Conservation (phyloP, 2,113 vertebrate species). For the Atractosteus spatula region DNA sequence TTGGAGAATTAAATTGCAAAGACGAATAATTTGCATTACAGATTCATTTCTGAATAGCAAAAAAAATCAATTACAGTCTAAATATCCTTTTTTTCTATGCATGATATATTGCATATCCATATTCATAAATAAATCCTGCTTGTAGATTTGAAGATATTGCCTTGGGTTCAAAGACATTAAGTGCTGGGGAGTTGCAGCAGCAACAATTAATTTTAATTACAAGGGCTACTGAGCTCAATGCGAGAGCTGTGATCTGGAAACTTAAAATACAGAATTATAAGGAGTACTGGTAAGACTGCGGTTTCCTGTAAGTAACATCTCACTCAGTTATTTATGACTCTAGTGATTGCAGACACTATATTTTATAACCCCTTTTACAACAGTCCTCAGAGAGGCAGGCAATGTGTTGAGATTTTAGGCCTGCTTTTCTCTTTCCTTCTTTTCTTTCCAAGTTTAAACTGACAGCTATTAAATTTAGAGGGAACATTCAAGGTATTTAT, state of each 20-base stretch:
- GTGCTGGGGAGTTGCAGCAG: not conserved
- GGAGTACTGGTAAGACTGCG: not conserved
- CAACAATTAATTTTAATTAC: conserved; percentile 12
- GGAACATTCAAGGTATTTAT: not conserved
- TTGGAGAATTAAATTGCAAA: not conserved
- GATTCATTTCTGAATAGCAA: not conserved
- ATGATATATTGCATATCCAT: not conserved
- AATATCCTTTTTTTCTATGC: conserved; percentile 6
- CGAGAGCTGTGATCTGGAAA: not conserved
- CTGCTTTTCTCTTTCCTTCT: not conserved
- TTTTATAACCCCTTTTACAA: not conserved
- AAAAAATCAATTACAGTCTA: not conserved
- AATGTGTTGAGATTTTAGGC: not conserved
- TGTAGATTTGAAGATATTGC: not conserved
- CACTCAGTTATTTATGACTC: not conserved
- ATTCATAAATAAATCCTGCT: too few relatives aligned
- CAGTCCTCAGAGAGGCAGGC: too few relatives aligned
- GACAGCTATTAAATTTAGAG: not conserved
- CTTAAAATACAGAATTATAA: not conserved
- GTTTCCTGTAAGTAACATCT: not conserved
- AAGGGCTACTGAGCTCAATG: not conserved
- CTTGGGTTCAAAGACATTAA: not conserved
- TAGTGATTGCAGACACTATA: not conserved
- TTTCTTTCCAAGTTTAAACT: not conserved
- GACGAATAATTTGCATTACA: not conserved